Evolutionary conservation across 2,888 invertebrate genomes (phyloP), one percentile per base, ranked within the genome.

Genomic region (Strigamia crassipes): DNA sequence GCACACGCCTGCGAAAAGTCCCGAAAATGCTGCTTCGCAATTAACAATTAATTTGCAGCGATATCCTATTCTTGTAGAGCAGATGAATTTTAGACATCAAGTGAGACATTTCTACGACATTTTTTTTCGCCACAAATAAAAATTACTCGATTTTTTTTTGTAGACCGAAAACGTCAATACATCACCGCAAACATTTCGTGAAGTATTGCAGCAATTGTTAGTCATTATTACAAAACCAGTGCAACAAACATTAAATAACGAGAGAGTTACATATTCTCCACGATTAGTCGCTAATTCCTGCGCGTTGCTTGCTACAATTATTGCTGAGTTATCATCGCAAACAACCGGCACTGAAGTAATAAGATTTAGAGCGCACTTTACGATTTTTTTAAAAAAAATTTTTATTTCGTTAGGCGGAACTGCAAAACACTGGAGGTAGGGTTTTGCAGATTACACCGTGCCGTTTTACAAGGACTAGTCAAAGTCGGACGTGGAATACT

Each of bases 401-500:
- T 38, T 1, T 21, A 6, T 73, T 78, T 34, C 34, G 81, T 34
- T 84, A 90, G 90, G 91, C 93, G 87, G 93, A 94, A 85, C 89
- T 94, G 61, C 91, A 92, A 85, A 92, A 93, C 42, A 91, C 92
- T 0, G 88, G 89, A 10, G 92, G 93, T n/a, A 91, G 95, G 78
- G 93, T 94, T 51, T 90, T 96, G 84, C 92, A 95, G 84, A 92
- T 93, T 77, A 96, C 97, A 0, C 95, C 96, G 0, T 94, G 94
- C 46, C 91, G 98, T 34, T 99, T 98, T 88, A 94, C 95, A 66
- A 92, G 96, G 79, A 93, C 94, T 77, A 97, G 96, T 87, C 93
- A 94, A 84, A 93, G 94, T 79, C 92, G 96, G 77, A 94, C 95
- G 0, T 99, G 99, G 99, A 97, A 98, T 87, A 96, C 97, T 0